Percentiles rank a stretch among this genome's conserved stretches.
phyloP scores from a whole-genome alignment of 2,888 invertebrate genomes.

The Spodoptera exigua region DNA sequence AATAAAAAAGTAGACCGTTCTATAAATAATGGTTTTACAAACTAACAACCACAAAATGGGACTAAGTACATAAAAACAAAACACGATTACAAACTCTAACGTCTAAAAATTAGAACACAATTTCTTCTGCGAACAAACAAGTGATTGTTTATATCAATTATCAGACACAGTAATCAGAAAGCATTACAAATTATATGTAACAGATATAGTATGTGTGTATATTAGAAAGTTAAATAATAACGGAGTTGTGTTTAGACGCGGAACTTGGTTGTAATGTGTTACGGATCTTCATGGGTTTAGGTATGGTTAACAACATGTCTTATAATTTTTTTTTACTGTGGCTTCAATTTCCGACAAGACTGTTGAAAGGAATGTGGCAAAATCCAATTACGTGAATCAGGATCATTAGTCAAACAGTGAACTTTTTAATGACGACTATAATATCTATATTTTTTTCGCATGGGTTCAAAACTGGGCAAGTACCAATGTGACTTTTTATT shows the following conservation, averaged over 20 bases:
- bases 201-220: conserved; percentile 29
- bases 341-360: no score
- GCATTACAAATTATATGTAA: conserved; percentile 57
- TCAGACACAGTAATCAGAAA: conserved; percentile 53
- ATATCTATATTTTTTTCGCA: no score
- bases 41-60: conserved; percentile 13
- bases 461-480: no score
- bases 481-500: no score
- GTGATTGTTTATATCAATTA: conserved; percentile 40
- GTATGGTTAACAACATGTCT: not conserved
- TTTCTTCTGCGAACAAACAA: not conserved
- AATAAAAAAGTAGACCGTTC: no score
- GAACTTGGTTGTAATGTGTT: conserved; percentile 16
- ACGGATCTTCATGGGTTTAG: conserved; percentile 6
- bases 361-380: no score
- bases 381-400: no score
- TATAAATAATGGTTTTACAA: not conserved
- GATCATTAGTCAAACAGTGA: no score
- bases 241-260: conserved; percentile 16
- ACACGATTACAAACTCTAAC: conserved; percentile 13
- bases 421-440: no score
- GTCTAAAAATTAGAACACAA: accelerated
- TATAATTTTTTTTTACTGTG: no score
- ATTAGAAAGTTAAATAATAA: conserved; percentile 43
- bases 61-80: not conserved